Conservation (phyloP, 1,140 invertebrate genomes). For the Aphaenogaster ashmeadi region DNA sequence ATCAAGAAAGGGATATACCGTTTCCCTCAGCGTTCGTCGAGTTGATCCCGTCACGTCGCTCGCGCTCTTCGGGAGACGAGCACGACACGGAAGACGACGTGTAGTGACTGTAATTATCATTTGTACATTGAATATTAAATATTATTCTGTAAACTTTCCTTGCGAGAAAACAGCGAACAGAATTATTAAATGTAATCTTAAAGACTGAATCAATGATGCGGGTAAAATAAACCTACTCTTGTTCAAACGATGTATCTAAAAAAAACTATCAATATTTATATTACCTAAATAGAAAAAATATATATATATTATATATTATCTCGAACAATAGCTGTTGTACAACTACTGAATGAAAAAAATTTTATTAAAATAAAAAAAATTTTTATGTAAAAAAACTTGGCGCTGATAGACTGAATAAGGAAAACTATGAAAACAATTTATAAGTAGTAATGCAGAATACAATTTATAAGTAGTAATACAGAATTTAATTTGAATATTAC, state of each 20-base stretch:
- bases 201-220: neutral
- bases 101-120: neutral
- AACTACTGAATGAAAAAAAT: too few relatives aligned
- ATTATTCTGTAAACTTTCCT: neutral
- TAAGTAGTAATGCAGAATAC: too few relatives aligned
- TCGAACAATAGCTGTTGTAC: too few relatives aligned
- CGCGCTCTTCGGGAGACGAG: neutral
- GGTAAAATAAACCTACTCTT: neutral
- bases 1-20: slow-evolving; percentile 26
- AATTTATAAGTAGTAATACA: too few relatives aligned
- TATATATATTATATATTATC: too few relatives aligned
- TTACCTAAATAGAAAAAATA: neutral
- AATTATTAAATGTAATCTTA: neutral
- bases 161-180: too few relatives aligned
- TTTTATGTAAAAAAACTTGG: too few relatives aligned
- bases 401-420: too few relatives aligned
- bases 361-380: too few relatives aligned
- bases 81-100: neutral
- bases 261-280: neutral
- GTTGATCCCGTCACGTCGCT: neutral
- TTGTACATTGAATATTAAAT: neutral
- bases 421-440: too few relatives aligned
- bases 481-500: too few relatives aligned
- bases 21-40: neutral
- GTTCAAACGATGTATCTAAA: neutral